These are phyloP conservation scores for Nansenia antarctica DNA, from an alignment of 2,113 vertebrate genomes.

Conservation along the genomic window DNA sequence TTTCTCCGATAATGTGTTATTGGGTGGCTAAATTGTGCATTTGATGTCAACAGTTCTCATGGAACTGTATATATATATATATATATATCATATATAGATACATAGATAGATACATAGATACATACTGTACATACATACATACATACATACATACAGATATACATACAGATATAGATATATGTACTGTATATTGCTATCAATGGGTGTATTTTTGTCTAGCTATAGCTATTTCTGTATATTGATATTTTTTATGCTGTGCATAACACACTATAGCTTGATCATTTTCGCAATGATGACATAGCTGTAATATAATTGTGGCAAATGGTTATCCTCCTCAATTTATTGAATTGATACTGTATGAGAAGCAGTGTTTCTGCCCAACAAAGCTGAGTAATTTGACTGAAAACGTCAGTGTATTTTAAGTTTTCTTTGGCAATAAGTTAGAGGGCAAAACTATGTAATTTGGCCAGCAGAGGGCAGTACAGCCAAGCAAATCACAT, in stretches of 20 bases:
- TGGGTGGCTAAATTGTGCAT: neutral
- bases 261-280: neutral
- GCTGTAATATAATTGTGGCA: neutral
- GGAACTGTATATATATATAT: too few species aligned
- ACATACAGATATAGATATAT: too few species aligned
- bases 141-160: too few species aligned
- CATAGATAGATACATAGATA: too few species aligned
- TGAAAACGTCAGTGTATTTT: neutral
- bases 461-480: constrained; percentile 20
- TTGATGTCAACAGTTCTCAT: too few species aligned
- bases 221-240: too few species aligned
- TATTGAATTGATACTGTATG: neutral
- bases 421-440: neutral
- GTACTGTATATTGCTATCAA: too few species aligned
- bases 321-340: neutral
- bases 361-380: neutral
- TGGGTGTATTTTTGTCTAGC: too few species aligned
- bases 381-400: neutral
- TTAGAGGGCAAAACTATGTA: neutral
- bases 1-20: neutral
- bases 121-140: too few species aligned
- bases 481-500: constrained; percentile 17
- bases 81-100: too few species aligned
- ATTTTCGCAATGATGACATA: neutral
- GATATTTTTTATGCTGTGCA: too few species aligned